Conservation (phyloP, 2,113 vertebrate genomes). For the Sprattus sprattus region DNA sequence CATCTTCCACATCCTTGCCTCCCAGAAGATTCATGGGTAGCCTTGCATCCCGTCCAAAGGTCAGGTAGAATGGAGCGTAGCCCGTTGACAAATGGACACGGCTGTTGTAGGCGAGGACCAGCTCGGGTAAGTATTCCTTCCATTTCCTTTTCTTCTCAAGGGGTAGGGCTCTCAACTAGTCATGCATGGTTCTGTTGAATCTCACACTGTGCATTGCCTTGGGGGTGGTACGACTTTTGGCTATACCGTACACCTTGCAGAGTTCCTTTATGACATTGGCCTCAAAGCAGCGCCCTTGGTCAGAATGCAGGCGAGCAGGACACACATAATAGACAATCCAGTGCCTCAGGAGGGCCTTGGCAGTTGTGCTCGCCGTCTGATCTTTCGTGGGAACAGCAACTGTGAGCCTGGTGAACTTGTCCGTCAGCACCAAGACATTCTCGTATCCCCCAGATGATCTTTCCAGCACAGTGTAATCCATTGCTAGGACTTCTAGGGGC, state of each 20-base stretch:
- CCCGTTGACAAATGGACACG: too few species aligned
- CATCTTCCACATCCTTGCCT: background rate
- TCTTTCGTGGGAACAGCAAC: constrained; percentile 10
- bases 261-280: constrained; percentile 21
- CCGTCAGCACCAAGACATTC: constrained; percentile 20
- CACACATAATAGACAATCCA: constrained; percentile 32
- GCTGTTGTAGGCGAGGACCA: too few species aligned
- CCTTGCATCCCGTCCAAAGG: constrained; percentile 28
- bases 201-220: constrained; percentile 37
- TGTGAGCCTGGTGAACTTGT: constrained; percentile 11
- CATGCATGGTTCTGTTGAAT: constrained; percentile 39
- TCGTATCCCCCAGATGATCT: constrained; percentile 26
- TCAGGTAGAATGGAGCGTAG: constrained; percentile 27
- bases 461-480: constrained; percentile 30
- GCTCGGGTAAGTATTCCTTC: constrained; percentile 7
- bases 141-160: constrained; percentile 28
- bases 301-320: constrained; percentile 18
- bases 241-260: constrained; percentile 13
- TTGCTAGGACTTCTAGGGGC: constrained; percentile 23
- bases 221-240: constrained; percentile 32
- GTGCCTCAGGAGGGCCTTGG: background rate
- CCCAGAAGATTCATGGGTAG: constrained; percentile 24
- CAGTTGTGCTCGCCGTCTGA: constrained; percentile 5
- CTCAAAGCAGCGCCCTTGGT: constrained; percentile 33
- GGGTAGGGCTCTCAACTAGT: constrained; percentile 1